phyloP scores from a whole-genome alignment of 2,113 vertebrate species.

The Pipra filicauda region DNA sequence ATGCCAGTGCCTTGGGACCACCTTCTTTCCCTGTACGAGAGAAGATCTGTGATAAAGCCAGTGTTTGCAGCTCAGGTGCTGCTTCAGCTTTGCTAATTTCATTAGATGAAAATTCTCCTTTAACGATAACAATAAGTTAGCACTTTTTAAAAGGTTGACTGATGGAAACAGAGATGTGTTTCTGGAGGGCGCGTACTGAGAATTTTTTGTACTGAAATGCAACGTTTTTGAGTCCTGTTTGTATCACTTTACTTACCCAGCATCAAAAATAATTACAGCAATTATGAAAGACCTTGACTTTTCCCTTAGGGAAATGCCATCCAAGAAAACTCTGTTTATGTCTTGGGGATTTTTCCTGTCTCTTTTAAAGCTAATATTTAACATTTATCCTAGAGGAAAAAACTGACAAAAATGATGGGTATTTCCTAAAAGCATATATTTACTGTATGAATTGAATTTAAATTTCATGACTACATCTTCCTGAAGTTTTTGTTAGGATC shows the following conservation, averaged over 20 bases:
- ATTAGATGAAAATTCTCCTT: neutral
- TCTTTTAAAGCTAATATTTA: constrained; percentile 38
- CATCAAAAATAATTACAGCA: constrained; percentile 58
- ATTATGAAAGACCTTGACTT: constrained; percentile 43
- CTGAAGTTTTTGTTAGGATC: neutral
- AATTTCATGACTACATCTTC: neutral
- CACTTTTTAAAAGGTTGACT: neutral
- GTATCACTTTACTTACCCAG: constrained; percentile 8
- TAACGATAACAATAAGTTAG: neutral
- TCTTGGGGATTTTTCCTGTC: neutral
- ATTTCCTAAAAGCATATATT: neutral
- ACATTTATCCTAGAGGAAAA: neutral
- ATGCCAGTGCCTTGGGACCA: neutral
- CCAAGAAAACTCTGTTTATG: neutral
- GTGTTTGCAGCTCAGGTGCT: neutral
- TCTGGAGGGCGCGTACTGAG: neutral
- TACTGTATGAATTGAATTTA: neutral
- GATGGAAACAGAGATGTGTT: neutral
- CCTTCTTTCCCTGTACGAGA: neutral
- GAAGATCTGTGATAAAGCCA: neutral
- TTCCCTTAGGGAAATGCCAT: constrained; percentile 6
- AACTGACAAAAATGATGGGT: neutral
- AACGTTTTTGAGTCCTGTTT: constrained; percentile 4
- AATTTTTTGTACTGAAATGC: constrained; percentile 5
- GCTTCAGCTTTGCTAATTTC: neutral